These are phyloP conservation scores for Salticus scenicus DNA, from an alignment of 2,888 invertebrate genomes.

Conservation along the genomic window DNA sequence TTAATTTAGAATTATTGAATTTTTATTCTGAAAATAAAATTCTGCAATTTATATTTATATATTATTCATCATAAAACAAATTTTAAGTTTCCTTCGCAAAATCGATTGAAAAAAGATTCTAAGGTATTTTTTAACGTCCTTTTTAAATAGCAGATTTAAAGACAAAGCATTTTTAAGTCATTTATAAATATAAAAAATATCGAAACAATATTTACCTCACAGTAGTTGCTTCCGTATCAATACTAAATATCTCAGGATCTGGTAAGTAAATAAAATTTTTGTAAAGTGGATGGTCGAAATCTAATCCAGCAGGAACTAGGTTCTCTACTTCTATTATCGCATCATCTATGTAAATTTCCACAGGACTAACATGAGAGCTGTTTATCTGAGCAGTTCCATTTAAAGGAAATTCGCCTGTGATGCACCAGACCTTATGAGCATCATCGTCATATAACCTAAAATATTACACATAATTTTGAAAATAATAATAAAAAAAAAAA, in stretches of 20 bases:
- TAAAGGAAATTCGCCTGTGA: conserved; percentile 10
- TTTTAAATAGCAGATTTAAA: too few relatives aligned
- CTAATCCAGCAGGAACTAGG: neutral
- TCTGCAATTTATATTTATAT: too few relatives aligned
- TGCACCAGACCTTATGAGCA: conserved; percentile 29
- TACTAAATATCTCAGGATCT: conserved; percentile 73
- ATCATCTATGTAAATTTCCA: conserved; percentile 44
- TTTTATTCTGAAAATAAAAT: too few relatives aligned
- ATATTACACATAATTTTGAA: too few relatives aligned
- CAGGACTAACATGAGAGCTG: neutral
- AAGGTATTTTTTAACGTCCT: too few relatives aligned
- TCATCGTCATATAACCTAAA: too few relatives aligned
- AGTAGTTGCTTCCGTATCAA: conserved; percentile 72
- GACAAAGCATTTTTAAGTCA: too few relatives aligned
- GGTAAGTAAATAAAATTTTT: conserved; percentile 71
- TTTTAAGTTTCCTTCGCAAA: too few relatives aligned
- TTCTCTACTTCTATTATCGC: conserved; percentile 38
- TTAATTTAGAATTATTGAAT: too few relatives aligned
- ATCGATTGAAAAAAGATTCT: too few relatives aligned
- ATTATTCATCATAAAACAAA: too few relatives aligned
- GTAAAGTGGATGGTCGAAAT: neutral
- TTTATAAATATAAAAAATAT: neutral
- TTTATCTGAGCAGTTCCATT: neutral
- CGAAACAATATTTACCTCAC: conserved; percentile 70
- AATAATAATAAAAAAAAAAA: too few relatives aligned